phyloP scores from a whole-genome alignment of 2,888 invertebrate genomes.

The Cosmopolites sordidus region DNA sequence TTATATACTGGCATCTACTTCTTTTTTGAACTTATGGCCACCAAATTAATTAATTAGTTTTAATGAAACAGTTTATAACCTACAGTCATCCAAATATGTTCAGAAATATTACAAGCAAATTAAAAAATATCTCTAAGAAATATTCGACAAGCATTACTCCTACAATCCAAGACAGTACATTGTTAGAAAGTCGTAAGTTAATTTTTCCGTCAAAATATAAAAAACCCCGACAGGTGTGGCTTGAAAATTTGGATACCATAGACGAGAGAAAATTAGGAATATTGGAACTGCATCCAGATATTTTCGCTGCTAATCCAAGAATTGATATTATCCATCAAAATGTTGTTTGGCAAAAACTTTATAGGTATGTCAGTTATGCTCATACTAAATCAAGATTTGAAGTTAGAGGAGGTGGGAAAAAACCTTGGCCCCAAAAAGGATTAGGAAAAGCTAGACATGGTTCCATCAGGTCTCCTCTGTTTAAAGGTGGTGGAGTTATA shows the following conservation, averaged over 20 bases:
- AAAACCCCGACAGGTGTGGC: constrained; percentile 75
- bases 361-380: constrained; percentile 76
- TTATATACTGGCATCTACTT: too few relatives aligned
- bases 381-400: constrained; percentile 78
- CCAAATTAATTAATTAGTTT: too few relatives aligned
- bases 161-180: constrained; percentile 10
- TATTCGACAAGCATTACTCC: constrained; percentile 28
- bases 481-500: constrained; percentile 74
- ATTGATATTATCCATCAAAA: constrained; percentile 85
- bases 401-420: constrained; percentile 81
- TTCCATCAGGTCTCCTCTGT: constrained; percentile 85
- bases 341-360: constrained; percentile 79
- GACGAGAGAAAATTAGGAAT: constrained; percentile 77
- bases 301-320: constrained; percentile 79
- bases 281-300: constrained; percentile 82
- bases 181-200: constrained; percentile 20
- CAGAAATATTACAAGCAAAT: constrained; percentile 28
- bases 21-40: too few relatives aligned
- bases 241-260: constrained; percentile 75
- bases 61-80: too few relatives aligned
- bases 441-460: constrained; percentile 87
- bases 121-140: constrained; percentile 27
- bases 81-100: constrained; percentile 28
- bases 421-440: constrained; percentile 95
- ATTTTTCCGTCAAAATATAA: constrained; percentile 53